These are phyloP conservation scores for Euleptes europaea DNA, from an alignment of 2,113 vertebrate genomes.

Conservation along the genomic window DNA sequence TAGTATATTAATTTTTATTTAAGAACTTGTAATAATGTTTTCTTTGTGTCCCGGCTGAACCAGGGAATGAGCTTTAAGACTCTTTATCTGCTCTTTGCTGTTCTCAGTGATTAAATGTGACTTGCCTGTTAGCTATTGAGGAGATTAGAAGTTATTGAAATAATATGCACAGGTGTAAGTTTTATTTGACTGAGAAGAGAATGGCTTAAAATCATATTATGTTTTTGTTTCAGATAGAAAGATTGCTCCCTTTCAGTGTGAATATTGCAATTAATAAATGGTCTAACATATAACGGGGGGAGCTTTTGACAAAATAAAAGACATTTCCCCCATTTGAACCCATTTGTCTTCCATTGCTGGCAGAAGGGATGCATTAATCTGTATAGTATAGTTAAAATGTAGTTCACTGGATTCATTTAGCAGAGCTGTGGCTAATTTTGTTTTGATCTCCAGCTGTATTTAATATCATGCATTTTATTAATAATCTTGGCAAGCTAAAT, in stretches of 20 bases:
- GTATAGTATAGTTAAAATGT: slow-evolving; percentile 7
- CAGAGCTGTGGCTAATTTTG: not conserved
- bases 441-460: not conserved
- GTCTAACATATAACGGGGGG: too few relatives aligned
- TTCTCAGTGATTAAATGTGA: not conserved
- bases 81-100: not conserved
- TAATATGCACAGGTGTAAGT: not conserved
- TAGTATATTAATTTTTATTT: too few relatives aligned
- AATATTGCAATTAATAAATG: not conserved
- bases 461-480: slow-evolving; percentile 12
- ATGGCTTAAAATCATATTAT: not conserved
- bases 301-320: not conserved
- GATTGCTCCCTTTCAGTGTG: not conserved
- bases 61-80: not conserved
- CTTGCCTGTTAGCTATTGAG: too few relatives aligned
- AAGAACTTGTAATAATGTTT: too few relatives aligned
- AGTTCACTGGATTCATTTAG: not conserved
- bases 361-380: not conserved
- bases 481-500: slow-evolving; percentile 13
- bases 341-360: not conserved
- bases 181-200: not conserved
- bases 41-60: not conserved
- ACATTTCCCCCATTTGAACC: not conserved
- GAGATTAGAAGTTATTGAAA: not conserved
- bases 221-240: not conserved